Evolutionary conservation across 1,140 invertebrate species (phyloP).

Genomic region (Drosophila mauritiana): DNA sequence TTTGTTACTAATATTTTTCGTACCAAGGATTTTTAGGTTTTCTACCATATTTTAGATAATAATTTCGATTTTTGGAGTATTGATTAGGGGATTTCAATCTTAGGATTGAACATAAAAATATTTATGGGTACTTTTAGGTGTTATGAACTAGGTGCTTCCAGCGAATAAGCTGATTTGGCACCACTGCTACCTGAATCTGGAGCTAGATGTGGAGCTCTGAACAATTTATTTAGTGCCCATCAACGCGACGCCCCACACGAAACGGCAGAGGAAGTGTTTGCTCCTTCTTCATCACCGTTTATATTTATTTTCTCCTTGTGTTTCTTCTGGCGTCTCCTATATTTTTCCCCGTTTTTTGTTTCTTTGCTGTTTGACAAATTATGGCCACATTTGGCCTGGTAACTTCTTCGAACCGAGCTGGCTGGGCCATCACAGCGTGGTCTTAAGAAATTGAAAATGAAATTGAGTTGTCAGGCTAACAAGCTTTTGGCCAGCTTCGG

Average conservation of each 20-base stretch:
- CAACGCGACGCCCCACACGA: constrained; percentile 46
- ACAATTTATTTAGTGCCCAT: constrained; percentile 79
- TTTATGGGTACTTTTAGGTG: neutral
- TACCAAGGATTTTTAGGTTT: too few species aligned
- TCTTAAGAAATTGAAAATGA: constrained; percentile 74
- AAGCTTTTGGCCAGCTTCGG: constrained; percentile 58
- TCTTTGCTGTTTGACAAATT: constrained; percentile 71
- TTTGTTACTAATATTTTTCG: neutral
- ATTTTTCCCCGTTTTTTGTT: neutral
- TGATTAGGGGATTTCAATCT: neutral
- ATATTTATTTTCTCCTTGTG: constrained; percentile 37
- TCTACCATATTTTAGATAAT: neutral
- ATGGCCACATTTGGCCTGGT: constrained; percentile 65
- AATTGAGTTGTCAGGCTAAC: constrained; percentile 75
- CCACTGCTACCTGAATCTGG: constrained; percentile 4
- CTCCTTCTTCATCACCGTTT: constrained; percentile 16
- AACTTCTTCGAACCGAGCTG: constrained; percentile 21
- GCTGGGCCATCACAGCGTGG: constrained; percentile 16
- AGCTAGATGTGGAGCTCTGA: constrained; percentile 17
- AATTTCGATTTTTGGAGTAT: neutral
- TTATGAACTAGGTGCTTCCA: neutral
- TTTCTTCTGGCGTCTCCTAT: constrained; percentile 27
- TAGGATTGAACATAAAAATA: neutral
- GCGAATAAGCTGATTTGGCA: constrained; percentile 10
- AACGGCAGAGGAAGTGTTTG: constrained; percentile 1